phyloP scores from a whole-genome alignment of 2,113 vertebrate species.

The Ptilorrhoa leucosticta region DNA sequence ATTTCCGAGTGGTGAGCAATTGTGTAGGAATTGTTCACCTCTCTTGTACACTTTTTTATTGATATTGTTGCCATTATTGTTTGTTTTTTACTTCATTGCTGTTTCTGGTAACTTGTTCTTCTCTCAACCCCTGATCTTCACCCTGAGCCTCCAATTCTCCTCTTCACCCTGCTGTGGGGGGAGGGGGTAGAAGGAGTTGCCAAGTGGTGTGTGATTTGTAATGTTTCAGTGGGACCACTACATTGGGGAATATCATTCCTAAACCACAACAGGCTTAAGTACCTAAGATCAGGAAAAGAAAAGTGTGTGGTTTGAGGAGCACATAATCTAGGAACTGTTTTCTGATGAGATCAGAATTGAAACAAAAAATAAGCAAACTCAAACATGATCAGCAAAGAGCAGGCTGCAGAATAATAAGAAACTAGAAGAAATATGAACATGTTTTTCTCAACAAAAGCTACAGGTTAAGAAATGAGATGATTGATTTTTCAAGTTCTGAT shows the following conservation, averaged over 20 bases:
- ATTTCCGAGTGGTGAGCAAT: not conserved
- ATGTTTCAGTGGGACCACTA: not conserved
- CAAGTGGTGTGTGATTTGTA: not conserved
- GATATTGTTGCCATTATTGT: not conserved
- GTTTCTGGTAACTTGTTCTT: not conserved
- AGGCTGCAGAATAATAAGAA: not conserved
- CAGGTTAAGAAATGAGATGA: not conserved
- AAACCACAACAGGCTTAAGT: not conserved
- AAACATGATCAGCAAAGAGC: not conserved
- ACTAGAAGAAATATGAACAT: not conserved
- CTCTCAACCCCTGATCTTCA: not conserved
- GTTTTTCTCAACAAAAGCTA: not conserved
- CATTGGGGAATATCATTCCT: not conserved
- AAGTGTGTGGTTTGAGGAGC: not conserved
- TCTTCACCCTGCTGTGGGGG: not conserved
- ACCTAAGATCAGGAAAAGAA: not conserved
- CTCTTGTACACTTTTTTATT: not conserved
- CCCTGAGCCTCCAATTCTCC: not conserved
- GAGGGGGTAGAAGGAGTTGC: not conserved
- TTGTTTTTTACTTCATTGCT: not conserved
- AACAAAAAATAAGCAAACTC: not conserved
- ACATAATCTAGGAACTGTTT: not conserved
- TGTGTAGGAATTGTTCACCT: rapidly evolving
- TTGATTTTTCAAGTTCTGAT: not conserved
- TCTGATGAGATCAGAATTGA: not conserved